Evolutionary conservation across 2,888 invertebrate species (phyloP).

Genomic region (Hemistola chrysoprasaria): DNA sequence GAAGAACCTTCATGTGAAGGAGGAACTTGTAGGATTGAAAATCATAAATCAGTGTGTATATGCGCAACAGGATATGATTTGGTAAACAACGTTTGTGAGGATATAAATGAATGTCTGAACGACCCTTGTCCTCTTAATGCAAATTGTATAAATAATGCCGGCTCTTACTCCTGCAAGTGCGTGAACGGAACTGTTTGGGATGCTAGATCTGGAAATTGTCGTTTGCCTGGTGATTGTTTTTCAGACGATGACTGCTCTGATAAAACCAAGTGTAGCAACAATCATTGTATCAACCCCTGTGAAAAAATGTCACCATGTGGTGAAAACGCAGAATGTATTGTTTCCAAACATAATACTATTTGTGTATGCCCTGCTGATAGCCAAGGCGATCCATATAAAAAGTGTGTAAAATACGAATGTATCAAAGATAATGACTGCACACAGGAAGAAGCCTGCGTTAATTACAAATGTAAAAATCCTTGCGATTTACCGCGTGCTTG

Average conservation of each 20-base stretch:
- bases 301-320: conserved; percentile 86
- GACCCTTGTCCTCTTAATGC: conserved; percentile 92
- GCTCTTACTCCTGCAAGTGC: conserved; percentile 90
- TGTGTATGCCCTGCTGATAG: conserved; percentile 90
- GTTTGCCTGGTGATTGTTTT: conserved; percentile 91
- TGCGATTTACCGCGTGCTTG: conserved; percentile 92
- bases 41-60: conserved; percentile 87
- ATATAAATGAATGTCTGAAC: conserved; percentile 90
- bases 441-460: conserved; percentile 87
- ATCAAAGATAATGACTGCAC: conserved; percentile 89
- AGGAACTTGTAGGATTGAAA: conserved; percentile 88
- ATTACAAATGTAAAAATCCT: conserved; percentile 90
- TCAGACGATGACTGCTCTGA: conserved; percentile 90
- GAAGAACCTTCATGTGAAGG: conserved; percentile 89
- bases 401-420: conserved; percentile 90
- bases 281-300: conserved; percentile 91
- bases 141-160: conserved; percentile 89
- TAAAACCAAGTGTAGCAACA: conserved; percentile 88
- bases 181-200: conserved; percentile 91
- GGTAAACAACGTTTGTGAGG: conserved; percentile 86
- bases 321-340: conserved; percentile 87
- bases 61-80: conserved; percentile 90
- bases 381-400: conserved; percentile 87
- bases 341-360: conserved; percentile 85
- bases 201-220: conserved; percentile 86